Evolutionary conservation across 1,140 invertebrate species (phyloP), one percentile per base, ranked within the genome.

Genomic region (Psilanteris sp.): DNA sequence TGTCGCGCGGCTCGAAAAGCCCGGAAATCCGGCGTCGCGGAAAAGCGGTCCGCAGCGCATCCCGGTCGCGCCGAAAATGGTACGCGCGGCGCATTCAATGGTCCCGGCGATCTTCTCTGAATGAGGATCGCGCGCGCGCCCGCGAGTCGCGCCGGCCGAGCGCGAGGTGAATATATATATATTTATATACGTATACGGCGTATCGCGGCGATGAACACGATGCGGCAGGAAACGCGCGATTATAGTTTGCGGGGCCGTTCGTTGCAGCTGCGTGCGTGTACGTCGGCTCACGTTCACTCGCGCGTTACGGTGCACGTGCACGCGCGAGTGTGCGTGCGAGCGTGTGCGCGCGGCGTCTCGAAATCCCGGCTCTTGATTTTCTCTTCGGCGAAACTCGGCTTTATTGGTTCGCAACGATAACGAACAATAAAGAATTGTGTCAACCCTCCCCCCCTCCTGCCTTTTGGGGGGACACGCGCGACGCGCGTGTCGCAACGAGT

Each of bases 161-260:
- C 68, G 73, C 76, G 71, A 74, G 52, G 66, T 80, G 52, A 68
- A 54, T 78, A 76, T 72, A 66, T 68, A 62, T n/a, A n/a, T n/a
- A n/a, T n/a, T n/a, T n/a, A n/a, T n/a, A n/a, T n/a, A n/a, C n/a
- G n/a, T n/a, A n/a, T n/a, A n/a, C n/a, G n/a, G 66, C 46, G 68
- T 79, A 81, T 84, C 77, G 81, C 76, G 74, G 76, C 74, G 75
- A 78, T 81, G 80, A 70, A 78, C 78, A 76, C 80, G 83, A 79
- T 80, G 79, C 82, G 79, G 79, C 83, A 85, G 84, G 84, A 85
- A 85, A 79, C 82, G 77, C 79, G 70, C 81, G 83, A 85, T 85
- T 85, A 85, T 78, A 75, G 79, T 75, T 81, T 83, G 61, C 80
- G 77, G 74, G 77, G 75, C 73, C 77, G 78, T 78, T 71, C 74